phyloP scores from a whole-genome alignment of 2,797 vertebrate species.

The Tokudaia muenninki region DNA sequence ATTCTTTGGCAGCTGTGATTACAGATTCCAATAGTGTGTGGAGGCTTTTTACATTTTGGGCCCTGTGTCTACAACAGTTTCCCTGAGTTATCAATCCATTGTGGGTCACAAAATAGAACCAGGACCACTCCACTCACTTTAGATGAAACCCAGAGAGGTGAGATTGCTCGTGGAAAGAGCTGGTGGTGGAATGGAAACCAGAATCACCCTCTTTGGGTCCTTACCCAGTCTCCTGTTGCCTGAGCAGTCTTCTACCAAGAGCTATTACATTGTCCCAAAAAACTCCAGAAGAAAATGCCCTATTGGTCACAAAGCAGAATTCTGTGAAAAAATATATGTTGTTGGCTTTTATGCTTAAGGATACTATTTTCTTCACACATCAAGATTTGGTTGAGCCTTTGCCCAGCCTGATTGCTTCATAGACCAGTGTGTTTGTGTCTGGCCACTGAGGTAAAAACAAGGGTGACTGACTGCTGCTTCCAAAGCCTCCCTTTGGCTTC shows the following conservation, averaged over 20 bases:
- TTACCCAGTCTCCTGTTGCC: background rate
- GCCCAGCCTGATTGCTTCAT: background rate
- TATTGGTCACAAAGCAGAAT: background rate
- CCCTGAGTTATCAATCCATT: background rate
- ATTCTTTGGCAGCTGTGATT: background rate
- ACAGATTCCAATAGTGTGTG: background rate
- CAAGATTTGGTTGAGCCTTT: background rate
- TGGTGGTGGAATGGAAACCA: background rate
- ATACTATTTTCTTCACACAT: fast-evolving
- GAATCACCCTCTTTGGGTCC: background rate
- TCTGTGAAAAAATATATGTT: background rate
- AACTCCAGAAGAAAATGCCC: background rate
- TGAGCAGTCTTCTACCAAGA: background rate
- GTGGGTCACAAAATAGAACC: background rate
- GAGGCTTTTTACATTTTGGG: background rate
- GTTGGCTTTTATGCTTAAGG: background rate
- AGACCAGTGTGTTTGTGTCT: background rate
- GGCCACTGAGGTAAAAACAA: background rate
- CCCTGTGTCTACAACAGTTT: background rate
- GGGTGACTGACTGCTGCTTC: background rate
- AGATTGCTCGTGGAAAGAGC: background rate
- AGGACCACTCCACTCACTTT: fast-evolving
- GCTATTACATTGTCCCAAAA: fast-evolving
- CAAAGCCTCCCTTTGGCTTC: background rate
- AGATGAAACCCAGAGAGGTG: background rate